phyloP scores from a whole-genome alignment of 2,888 invertebrate genomes.

The Augiades crinisus region DNA sequence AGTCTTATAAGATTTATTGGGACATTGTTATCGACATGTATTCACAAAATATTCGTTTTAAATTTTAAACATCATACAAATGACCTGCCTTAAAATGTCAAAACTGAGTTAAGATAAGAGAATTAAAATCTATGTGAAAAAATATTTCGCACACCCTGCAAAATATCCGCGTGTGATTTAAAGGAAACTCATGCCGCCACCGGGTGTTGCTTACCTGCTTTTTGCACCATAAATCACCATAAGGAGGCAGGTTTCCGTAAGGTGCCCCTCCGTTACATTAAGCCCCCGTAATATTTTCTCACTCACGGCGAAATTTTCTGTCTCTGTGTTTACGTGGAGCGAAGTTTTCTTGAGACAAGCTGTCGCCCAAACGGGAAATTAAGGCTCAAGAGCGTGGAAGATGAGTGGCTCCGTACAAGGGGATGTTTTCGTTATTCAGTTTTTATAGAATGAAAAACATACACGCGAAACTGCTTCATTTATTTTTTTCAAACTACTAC shows the following conservation, averaged over 20 bases:
- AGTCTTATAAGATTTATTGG: too few relatives aligned
- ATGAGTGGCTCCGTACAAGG: conserved; percentile 8
- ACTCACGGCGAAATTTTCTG: conserved; percentile 77
- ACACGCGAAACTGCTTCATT: not conserved
- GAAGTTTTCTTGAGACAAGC: conserved; percentile 54
- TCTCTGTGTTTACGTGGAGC: conserved; percentile 68
- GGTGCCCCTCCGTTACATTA: conserved; percentile 72
- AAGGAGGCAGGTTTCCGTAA: conserved; percentile 73
- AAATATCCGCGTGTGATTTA: not conserved
- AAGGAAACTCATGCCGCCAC: conserved; percentile 1
- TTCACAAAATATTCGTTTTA: not conserved
- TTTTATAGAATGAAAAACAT: not conserved
- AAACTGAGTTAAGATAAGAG: too few relatives aligned
- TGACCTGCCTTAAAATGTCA: too few relatives aligned
- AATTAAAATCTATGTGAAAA: not conserved
- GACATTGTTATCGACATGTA: too few relatives aligned
- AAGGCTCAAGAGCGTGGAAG: conserved; percentile 31
- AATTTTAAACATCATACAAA: too few relatives aligned
- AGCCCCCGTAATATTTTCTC: conserved; percentile 78
- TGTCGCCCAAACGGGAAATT: conserved; percentile 54
- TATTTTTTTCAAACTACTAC: not conserved
- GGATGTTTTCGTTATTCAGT: conserved; percentile 5
- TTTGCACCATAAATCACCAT: conserved; percentile 72
- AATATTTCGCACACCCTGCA: not conserved
- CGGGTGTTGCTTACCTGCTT: conserved; percentile 11